Evolutionary conservation across 2,888 invertebrate genomes (phyloP).

Genomic region (Petrophora chlorosata): DNA sequence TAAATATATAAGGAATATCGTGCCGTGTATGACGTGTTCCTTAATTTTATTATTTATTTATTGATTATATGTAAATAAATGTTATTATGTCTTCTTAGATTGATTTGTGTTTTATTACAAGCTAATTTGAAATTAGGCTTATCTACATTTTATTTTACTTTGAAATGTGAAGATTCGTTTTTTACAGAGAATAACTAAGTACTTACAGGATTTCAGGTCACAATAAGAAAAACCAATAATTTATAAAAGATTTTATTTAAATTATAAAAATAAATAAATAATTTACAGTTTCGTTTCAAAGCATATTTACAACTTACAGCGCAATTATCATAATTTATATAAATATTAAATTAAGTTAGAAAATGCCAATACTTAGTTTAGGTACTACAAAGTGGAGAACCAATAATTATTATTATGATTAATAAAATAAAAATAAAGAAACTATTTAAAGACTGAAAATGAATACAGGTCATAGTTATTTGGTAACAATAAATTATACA

Average conservation of each 20-base stretch:
- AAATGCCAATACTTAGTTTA: conserved; percentile 19
- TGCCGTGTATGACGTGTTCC: no score
- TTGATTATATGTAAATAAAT: no score
- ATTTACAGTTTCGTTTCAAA: conserved; percentile 67
- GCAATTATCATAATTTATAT: conserved; percentile 36
- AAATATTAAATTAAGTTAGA: conserved; percentile 9
- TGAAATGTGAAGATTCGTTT: no score
- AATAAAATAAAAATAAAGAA: no score
- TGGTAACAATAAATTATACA: conserved; percentile 74
- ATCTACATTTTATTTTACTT: no score
- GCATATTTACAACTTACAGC: conserved; percentile 78
- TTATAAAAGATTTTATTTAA: conserved; percentile 44
- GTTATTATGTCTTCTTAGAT: no score
- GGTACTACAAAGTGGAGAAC: not conserved
- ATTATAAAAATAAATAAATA: conserved; percentile 77
- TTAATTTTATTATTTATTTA: no score
- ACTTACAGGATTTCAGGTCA: no score
- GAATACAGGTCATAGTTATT: conserved; percentile 47
- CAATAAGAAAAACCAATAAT: conserved; percentile 28
- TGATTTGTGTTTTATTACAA: no score
- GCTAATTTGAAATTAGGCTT: no score
- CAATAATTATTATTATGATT: conserved; percentile 19
- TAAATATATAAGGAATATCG: no score
- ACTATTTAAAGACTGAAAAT: conserved; percentile 36
- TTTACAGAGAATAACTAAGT: no score